Evolutionary conservation across 2,888 invertebrate genomes (phyloP).

Genomic region (Diloba caeruleocephala): DNA sequence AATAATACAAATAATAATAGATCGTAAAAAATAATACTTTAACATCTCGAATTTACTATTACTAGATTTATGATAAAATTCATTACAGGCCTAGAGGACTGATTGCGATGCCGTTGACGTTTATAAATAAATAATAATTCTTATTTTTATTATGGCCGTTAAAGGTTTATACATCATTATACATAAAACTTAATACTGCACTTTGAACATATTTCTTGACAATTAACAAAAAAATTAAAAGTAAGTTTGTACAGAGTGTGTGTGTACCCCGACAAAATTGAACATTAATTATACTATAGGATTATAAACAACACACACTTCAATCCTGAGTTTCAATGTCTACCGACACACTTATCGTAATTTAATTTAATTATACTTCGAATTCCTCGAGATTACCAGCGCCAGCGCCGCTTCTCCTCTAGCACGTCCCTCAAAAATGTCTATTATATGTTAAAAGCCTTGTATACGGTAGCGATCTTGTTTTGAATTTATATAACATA

Average conservation of each 20-base stretch:
- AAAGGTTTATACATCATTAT: background rate
- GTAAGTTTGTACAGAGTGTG: background rate
- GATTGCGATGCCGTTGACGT: background rate
- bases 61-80: slow-evolving; percentile 1
- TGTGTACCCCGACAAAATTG: background rate
- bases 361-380: background rate
- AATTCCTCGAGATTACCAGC: background rate
- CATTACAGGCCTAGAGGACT: background rate
- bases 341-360: background rate
- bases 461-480: no score
- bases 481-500: no score
- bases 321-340: no score
- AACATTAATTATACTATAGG: background rate
- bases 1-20: slow-evolving; percentile 15
- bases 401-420: background rate
- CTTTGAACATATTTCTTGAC: background rate
- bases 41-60: slow-evolving; percentile 14
- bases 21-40: slow-evolving; percentile 30
- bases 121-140: background rate
- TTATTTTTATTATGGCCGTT: slow-evolving; percentile 15
- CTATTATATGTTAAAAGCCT: no score
- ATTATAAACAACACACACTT: no score
- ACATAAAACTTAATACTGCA: background rate
- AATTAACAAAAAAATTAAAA: background rate
- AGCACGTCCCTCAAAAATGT: no score